phyloP scores from a whole-genome alignment of 2,797 vertebrate species.

The Pteropus rufus region DNA sequence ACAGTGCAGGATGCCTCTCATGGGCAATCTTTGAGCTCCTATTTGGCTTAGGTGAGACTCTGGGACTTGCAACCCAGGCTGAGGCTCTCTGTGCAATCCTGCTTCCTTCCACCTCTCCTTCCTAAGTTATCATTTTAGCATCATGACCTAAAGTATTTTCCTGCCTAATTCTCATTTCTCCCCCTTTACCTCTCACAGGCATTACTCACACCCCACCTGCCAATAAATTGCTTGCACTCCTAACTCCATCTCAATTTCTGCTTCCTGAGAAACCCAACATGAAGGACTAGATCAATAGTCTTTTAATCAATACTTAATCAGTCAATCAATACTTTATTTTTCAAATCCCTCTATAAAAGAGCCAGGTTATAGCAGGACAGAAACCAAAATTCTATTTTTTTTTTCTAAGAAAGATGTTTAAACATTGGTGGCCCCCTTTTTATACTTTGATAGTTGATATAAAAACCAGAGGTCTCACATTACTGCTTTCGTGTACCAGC shows the following conservation, averaged over 20 bases:
- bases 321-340: neutral
- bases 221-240: neutral
- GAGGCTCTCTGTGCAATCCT: neutral
- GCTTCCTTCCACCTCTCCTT: neutral
- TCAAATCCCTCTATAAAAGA: neutral
- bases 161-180: neutral
- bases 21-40: neutral
- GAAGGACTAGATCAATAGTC: neutral
- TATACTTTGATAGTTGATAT: neutral
- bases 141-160: neutral
- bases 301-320: neutral
- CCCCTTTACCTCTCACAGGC: neutral
- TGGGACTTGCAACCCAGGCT: neutral
- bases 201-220: neutral
- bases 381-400: neutral
- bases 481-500: neutral
- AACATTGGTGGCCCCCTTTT: neutral
- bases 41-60: neutral
- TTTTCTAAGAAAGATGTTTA: neutral
- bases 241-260: neutral
- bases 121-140: neutral
- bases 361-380: neutral
- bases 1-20: too few relatives aligned
- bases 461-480: neutral
- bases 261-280: neutral